phyloP scores from a whole-genome alignment of 2,797 vertebrate species.

The Alcedo atthis region DNA sequence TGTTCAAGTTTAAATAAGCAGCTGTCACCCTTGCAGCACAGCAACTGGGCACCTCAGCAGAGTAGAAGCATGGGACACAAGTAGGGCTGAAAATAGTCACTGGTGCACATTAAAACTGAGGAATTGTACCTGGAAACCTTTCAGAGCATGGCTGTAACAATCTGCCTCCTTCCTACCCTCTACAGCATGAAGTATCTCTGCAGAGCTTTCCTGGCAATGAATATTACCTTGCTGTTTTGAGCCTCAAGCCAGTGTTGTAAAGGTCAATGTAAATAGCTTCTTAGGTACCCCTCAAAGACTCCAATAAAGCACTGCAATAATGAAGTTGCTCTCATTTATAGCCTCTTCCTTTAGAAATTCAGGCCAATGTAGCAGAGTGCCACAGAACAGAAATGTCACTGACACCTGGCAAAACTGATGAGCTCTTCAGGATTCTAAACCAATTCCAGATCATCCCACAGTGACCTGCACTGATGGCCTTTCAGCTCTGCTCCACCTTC shows the following conservation, averaged over 20 bases:
- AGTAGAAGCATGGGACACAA: background rate
- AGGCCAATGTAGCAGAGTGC: background rate
- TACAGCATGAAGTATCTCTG: background rate
- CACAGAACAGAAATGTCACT: background rate
- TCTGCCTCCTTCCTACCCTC: background rate
- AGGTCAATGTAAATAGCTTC: conserved; percentile 18
- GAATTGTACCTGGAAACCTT: background rate
- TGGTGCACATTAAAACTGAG: background rate
- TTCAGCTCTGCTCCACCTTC: background rate
- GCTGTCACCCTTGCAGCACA: background rate
- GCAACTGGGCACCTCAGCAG: background rate
- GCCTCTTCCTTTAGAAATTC: background rate
- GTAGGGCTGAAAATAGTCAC: background rate
- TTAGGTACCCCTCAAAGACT: conserved; percentile 25
- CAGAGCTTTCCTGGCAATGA: background rate
- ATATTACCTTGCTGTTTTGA: background rate
- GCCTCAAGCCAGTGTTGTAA: conserved; percentile 11
- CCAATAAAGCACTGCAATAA: conserved; percentile 10
- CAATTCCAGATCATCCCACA: background rate
- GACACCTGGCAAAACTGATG: conserved; percentile 6
- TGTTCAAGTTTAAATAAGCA: background rate
- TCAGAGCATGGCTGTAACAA: background rate
- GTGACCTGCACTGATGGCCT: background rate
- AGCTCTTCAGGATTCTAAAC: conserved; percentile 23
- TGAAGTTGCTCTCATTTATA: conserved; percentile 1